Percentiles rank a stretch among this genome's conserved stretches.
phyloP scores from a whole-genome alignment of 37 sponge, comb jelly and placozoan genomes.

The Halisarca cf. caerulea region DNA sequence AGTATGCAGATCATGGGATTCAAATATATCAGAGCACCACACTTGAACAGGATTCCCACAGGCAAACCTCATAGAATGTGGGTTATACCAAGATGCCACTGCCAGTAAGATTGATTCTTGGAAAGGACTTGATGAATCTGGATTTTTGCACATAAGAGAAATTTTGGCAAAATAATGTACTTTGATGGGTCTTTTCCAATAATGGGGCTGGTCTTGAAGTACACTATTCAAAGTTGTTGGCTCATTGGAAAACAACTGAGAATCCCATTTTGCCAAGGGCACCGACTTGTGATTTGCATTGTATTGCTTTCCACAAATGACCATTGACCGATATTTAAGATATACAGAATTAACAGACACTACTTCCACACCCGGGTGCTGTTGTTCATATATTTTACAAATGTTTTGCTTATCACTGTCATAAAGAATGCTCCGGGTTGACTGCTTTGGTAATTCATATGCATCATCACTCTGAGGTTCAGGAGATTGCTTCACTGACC shows the following conservation, averaged over 20 bases:
- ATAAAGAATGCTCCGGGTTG: neutral
- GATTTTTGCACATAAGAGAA: neutral
- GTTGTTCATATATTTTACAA: neutral
- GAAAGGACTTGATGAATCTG: neutral
- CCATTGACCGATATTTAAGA: too few relatives aligned
- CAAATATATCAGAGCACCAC: neutral
- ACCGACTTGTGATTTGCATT: too few relatives aligned
- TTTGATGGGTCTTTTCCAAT: neutral
- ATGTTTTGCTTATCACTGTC: neutral
- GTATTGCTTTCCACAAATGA: too few relatives aligned
- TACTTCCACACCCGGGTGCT: neutral
- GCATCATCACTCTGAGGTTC: neutral
- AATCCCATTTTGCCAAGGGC: conserved; percentile 12
- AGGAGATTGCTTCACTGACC: neutral
- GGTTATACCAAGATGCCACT: conserved; percentile 1
- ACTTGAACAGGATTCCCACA: too few relatives aligned
- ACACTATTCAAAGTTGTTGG: neutral
- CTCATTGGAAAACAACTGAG: neutral
- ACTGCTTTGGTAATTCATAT: neutral
- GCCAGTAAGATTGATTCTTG: neutral
- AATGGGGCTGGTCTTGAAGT: neutral
- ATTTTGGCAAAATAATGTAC: neutral
- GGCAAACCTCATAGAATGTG: conserved; percentile 13
- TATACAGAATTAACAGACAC: too few relatives aligned
- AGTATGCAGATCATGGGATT: neutral